These are phyloP conservation scores for Epirrhoe tristata DNA, from an alignment of 2,888 invertebrate species.

Conservation along the genomic window DNA sequence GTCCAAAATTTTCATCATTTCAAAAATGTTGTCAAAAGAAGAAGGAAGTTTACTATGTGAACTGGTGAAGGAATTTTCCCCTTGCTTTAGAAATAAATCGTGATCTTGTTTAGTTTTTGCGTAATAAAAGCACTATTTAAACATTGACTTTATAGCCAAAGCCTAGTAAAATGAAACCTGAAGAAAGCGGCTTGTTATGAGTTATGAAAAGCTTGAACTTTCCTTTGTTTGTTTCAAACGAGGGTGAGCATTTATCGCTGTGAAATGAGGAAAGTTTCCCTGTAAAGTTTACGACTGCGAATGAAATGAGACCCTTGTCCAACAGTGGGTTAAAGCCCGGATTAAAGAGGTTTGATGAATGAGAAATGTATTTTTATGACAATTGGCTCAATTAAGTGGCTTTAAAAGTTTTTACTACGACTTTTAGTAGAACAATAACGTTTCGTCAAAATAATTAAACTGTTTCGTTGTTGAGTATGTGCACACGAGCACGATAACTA, in stretches of 20 bases:
- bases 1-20: too few relatives aligned
- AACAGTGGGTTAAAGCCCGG: background rate
- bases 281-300: slow-evolving; percentile 8
- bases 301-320: slow-evolving; percentile 11
- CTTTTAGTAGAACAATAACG: background rate
- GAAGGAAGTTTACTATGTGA: background rate
- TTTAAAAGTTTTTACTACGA: background rate
- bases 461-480: background rate
- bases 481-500: background rate
- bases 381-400: background rate
- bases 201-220: slow-evolving; percentile 56
- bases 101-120: background rate
- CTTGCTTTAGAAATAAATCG: background rate
- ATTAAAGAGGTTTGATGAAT: slow-evolving; percentile 7
- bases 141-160: slow-evolving; percentile 3
- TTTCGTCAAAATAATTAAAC: background rate
- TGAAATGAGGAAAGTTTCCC: slow-evolving; percentile 28
- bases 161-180: slow-evolving; percentile 18
- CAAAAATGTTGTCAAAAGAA: background rate
- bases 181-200: slow-evolving; percentile 32
- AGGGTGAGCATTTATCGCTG: slow-evolving; percentile 35
- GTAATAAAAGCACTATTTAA: background rate
- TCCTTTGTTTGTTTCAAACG: slow-evolving; percentile 50
- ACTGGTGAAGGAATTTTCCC: too few relatives aligned
- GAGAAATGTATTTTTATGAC: background rate